Percentiles rank a stretch among this genome's conserved stretches.
These are phyloP conservation scores for Uromys caudimaculatus DNA, from an alignment of 2,797 vertebrate species.

Conservation along the genomic window DNA sequence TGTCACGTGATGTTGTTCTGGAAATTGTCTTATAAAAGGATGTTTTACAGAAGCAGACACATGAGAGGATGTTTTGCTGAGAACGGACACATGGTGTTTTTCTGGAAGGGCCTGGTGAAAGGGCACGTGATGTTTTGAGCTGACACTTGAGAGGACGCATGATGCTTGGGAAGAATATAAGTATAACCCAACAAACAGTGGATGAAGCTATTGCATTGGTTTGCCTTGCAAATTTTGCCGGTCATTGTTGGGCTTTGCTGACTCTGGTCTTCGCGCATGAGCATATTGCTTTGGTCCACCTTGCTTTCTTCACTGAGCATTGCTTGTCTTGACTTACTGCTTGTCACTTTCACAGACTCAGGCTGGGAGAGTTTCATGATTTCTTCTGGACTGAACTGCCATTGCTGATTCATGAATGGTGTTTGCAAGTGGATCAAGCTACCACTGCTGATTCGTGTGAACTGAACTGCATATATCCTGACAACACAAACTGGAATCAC, in stretches of 20 bases:
- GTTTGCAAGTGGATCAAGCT: not conserved
- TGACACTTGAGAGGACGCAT: not conserved
- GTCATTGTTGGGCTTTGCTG: not conserved
- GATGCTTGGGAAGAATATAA: not conserved
- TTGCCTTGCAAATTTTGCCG: not conserved
- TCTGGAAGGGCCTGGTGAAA: not conserved
- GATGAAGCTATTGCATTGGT: not conserved
- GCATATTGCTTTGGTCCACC: not conserved
- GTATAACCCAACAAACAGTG: not conserved
- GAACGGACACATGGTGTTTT: not conserved
- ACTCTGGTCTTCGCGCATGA: not conserved
- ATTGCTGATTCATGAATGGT: not conserved
- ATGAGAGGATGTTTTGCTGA: not conserved
- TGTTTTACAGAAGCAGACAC: not conserved
- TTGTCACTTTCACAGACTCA: not conserved
- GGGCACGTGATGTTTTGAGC: not conserved
- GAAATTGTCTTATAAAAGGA: not conserved
- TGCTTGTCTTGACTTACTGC: not conserved
- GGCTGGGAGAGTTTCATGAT: not conserved
- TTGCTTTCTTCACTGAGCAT: not conserved
- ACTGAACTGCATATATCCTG: not conserved
- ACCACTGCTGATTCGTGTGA: not conserved
- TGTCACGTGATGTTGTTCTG: not conserved
- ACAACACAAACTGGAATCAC: rapidly evolving
- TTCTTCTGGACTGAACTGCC: not conserved